Evolutionary conservation across 1,140 invertebrate genomes (phyloP).

Genomic region (Trichonephila clavipes): DNA sequence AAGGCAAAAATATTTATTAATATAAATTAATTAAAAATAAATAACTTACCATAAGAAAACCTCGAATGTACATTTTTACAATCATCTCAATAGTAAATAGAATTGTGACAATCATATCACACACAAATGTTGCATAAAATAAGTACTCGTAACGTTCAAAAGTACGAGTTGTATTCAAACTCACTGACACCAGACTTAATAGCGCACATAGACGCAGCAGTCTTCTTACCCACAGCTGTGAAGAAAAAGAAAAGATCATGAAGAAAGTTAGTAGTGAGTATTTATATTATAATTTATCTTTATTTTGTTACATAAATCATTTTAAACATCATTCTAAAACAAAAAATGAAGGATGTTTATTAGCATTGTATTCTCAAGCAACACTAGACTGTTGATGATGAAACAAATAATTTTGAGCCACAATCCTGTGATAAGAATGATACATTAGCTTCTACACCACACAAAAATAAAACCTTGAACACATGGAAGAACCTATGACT

Average conservation of each 20-base stretch:
- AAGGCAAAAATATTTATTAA: no score
- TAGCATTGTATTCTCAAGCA: no score
- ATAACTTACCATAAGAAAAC: slow-evolving; percentile 89
- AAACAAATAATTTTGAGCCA: no score
- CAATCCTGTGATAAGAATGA: no score
- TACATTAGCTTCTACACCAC: no score
- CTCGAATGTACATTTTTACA: slow-evolving; percentile 97
- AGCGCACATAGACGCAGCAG: slow-evolving; percentile 94
- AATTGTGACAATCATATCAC: slow-evolving; percentile 93
- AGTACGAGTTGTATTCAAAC: slow-evolving; percentile 96
- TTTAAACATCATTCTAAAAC: not conserved
- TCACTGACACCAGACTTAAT: slow-evolving; percentile 95
- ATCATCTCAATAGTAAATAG: slow-evolving; percentile 98
- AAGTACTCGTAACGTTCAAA: slow-evolving; percentile 91
- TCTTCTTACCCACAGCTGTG: slow-evolving; percentile 91
- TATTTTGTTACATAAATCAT: not conserved
- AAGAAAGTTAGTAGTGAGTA: not conserved
- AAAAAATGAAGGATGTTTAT: not conserved
- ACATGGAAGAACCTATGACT: no score
- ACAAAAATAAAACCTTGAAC: no score
- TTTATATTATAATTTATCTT: no score
- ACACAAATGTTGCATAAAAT: slow-evolving; percentile 93
- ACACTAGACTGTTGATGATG: no score
- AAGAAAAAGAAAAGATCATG: not conserved
- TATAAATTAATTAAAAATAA: not conserved